Percentiles rank a stretch among this genome's conserved stretches.
Evolutionary conservation across 2,797 vertebrate genomes (phyloP).

Genomic region (Argya squamiceps): DNA sequence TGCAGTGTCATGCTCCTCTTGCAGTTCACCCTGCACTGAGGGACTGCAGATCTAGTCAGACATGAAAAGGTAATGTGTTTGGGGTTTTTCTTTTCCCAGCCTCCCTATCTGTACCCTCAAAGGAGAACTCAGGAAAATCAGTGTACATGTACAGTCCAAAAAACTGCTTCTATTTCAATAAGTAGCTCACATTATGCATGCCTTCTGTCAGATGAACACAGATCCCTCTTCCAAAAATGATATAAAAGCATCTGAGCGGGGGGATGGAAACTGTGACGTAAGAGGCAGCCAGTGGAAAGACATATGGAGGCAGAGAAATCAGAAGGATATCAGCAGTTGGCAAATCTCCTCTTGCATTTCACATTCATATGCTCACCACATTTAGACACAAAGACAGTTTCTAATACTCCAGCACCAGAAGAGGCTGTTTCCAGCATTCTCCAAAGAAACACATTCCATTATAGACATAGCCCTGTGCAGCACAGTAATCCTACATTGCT

Average conservation of each 20-base stretch:
- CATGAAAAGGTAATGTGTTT: background rate
- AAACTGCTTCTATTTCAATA: slow-evolving; percentile 32
- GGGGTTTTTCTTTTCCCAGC: background rate
- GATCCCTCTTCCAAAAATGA: slow-evolving; percentile 36
- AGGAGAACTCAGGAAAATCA: background rate
- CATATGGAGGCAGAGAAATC: slow-evolving; percentile 32
- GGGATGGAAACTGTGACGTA: slow-evolving; percentile 10
- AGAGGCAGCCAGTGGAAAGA: slow-evolving; percentile 37
- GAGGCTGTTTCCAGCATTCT: background rate
- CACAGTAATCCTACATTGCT: background rate
- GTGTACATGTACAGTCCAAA: background rate
- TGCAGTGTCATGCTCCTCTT: background rate
- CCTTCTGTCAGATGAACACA: slow-evolving; percentile 20
- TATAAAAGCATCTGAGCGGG: slow-evolving; percentile 28
- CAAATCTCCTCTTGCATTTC: background rate
- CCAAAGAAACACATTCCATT: background rate
- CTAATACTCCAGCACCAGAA: background rate
- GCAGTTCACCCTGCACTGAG: background rate
- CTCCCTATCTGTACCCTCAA: background rate
- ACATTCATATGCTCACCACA: background rate
- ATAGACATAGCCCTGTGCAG: background rate
- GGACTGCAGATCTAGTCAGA: background rate
- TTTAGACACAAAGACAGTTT: background rate
- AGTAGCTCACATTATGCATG: slow-evolving; percentile 13
- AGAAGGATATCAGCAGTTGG: slow-evolving; percentile 12